Evolutionary conservation across 2,888 invertebrate species (phyloP), one percentile per base, ranked within the genome.

Genomic region (Ligdia adustata): DNA sequence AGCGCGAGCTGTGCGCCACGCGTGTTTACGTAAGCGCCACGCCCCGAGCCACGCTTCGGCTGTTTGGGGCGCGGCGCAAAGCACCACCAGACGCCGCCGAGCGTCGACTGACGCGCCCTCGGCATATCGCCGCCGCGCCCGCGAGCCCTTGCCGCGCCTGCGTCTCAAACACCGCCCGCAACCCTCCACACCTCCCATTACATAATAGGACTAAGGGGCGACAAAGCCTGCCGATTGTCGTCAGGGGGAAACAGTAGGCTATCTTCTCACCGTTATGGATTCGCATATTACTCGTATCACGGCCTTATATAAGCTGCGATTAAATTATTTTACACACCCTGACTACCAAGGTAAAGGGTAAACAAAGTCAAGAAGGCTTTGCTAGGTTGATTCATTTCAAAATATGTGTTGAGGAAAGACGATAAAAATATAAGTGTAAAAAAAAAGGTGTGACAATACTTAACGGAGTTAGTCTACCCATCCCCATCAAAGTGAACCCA

Each of bases 1-100:
- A 70, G 69, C 75, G 67, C 71, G 71, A 72, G 66, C 69, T 67
- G 64, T 66, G 68, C 57, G 71, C 70, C 80, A 80, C 85, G 85
- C 88, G 84, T 90, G 89, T 90, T 89, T 88, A 89, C 86, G 88
- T 90, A 89, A 89, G 88, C 90, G 90, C 89, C 90, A 90, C 90
- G 89, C 90, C 90, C 90, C 89, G 88, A 84, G 89, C 88, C 89
- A 85, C 87, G 82, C 84, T 84, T 67, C 73, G 77, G 82, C 87
- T 80, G 79, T 82, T 72, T 81, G 88, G 87, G 84, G 89, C 88
- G 89, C 87, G 88, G 86, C 87, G 86, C 87, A 73, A 81, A 72
- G 82, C 87, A 85, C 82, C 84, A 79, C 81, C 82, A 81, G 82
- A 77, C 85, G 87, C 87, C 85, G 86, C 87, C 82, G 83, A 85